Evolutionary conservation across 2,888 invertebrate species (phyloP).

Genomic region (Acleris literana): DNA sequence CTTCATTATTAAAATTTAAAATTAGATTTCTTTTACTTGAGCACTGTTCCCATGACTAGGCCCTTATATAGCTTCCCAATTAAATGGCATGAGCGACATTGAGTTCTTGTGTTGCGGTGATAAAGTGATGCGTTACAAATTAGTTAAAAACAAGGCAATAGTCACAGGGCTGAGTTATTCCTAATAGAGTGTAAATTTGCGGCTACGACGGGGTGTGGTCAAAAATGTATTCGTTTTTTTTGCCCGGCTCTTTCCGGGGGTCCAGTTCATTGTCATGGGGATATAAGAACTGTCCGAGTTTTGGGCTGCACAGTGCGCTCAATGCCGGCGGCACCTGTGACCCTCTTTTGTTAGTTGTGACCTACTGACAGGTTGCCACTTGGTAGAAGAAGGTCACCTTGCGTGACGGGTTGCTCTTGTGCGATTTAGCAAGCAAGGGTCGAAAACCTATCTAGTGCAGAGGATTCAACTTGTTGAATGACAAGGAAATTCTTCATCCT

Average conservation of each 20-base stretch:
- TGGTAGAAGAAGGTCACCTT: constrained; percentile 57
- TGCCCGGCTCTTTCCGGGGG: constrained; percentile 51
- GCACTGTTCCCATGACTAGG: not conserved
- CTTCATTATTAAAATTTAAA: constrained; percentile 44
- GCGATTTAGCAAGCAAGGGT: constrained; percentile 14
- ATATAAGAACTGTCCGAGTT: constrained; percentile 50
- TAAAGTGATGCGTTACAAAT: no score
- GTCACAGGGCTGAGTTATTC: constrained; percentile 36
- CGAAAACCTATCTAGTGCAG: no score
- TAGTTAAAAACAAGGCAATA: no score
- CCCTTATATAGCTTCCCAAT: not conserved
- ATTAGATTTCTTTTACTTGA: not conserved
- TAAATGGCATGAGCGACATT: no score
- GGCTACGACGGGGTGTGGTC: constrained; percentile 54
- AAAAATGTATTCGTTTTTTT: constrained; percentile 55
- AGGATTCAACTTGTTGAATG: no score
- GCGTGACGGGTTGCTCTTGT: constrained; percentile 42
- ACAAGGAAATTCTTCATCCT: no score
- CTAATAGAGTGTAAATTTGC: constrained; percentile 47
- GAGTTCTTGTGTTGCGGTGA: no score
- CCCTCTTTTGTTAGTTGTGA: constrained; percentile 62
- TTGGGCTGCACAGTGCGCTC: constrained; percentile 62
- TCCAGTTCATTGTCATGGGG: constrained; percentile 68
- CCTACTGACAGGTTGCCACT: constrained; percentile 75
- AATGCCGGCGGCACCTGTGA: constrained; percentile 47